These are phyloP conservation scores for Nycticebus coucang DNA, from an alignment of 2,113 vertebrate species.

Conservation along the genomic window DNA sequence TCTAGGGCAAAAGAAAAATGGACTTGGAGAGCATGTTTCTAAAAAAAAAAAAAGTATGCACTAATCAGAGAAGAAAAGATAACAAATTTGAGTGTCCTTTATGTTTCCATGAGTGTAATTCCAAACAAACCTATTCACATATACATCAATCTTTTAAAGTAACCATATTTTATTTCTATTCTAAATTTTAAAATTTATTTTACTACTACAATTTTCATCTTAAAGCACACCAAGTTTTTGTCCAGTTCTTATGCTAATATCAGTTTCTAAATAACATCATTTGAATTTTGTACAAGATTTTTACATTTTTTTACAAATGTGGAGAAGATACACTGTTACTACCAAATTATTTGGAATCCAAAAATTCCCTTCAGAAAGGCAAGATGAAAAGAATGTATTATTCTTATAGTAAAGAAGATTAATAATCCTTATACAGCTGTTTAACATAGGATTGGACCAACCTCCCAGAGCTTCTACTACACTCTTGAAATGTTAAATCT, in stretches of 20 bases:
- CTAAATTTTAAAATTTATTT: slow-evolving; percentile 31
- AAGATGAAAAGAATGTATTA: neutral
- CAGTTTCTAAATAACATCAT: slow-evolving; percentile 9
- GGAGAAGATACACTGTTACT: neutral
- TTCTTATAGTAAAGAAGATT: neutral
- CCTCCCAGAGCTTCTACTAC: neutral
- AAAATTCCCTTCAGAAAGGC: slow-evolving; percentile 15
- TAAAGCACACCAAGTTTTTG: neutral
- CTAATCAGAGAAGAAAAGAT: slow-evolving; percentile 46
- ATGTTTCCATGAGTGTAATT: slow-evolving; percentile 33
- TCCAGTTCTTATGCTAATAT: neutral
- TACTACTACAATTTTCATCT: neutral
- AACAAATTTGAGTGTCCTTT: slow-evolving; percentile 23
- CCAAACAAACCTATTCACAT: slow-evolving; percentile 37
- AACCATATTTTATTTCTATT: slow-evolving; percentile 34
- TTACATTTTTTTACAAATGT: neutral
- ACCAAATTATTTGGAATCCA: neutral
- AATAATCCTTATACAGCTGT: neutral
- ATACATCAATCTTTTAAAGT: neutral
- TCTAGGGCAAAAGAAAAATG: slow-evolving; percentile 53
- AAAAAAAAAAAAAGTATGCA: slow-evolving; percentile 31
- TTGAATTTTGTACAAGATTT: neutral
- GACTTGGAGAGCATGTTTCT: slow-evolving; percentile 21
- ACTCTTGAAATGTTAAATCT: neutral
- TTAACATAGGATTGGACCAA: neutral